Percentiles rank a stretch among this genome's conserved stretches.
phyloP scores from a whole-genome alignment of 2,113 vertebrate genomes.

The Hemibagrus wyckioides region DNA sequence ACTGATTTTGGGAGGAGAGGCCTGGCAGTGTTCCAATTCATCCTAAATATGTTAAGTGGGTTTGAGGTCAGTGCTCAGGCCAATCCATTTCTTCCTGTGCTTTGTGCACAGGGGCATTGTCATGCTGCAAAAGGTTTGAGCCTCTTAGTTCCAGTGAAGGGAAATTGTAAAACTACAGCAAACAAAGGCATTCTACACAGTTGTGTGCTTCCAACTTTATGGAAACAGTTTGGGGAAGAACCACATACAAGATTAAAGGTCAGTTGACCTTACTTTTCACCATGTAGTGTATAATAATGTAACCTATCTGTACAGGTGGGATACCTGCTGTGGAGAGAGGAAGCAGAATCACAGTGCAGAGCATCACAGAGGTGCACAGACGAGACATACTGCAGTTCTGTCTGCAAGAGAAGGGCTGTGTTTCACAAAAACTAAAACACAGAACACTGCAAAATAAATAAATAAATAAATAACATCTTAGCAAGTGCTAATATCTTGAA shows the following conservation, averaged over 20 bases:
- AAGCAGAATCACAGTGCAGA: slow-evolving; percentile 34
- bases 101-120: neutral
- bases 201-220: neutral
- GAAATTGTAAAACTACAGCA: neutral
- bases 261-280: neutral
- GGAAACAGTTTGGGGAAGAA: neutral
- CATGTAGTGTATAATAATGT: neutral
- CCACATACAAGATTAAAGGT: neutral
- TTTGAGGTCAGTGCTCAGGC: neutral
- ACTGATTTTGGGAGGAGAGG: neutral
- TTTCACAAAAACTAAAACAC: neutral
- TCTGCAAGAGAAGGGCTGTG: neutral
- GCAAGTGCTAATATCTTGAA: too few relatives aligned
- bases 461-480: too few relatives aligned
- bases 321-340: slow-evolving; percentile 45
- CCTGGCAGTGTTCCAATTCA: neutral
- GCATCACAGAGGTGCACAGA: neutral
- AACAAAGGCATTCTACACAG: neutral
- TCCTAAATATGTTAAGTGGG: neutral
- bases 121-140: neutral
- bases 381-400: slow-evolving; percentile 37
- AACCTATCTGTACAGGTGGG: neutral
- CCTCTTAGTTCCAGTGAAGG: too few relatives aligned
- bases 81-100: neutral
- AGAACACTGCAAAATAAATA: too few relatives aligned